Base-by-base conservation (phyloP, 2,113 vertebrate species). In the Sylvilagus bachmani region DNA sequence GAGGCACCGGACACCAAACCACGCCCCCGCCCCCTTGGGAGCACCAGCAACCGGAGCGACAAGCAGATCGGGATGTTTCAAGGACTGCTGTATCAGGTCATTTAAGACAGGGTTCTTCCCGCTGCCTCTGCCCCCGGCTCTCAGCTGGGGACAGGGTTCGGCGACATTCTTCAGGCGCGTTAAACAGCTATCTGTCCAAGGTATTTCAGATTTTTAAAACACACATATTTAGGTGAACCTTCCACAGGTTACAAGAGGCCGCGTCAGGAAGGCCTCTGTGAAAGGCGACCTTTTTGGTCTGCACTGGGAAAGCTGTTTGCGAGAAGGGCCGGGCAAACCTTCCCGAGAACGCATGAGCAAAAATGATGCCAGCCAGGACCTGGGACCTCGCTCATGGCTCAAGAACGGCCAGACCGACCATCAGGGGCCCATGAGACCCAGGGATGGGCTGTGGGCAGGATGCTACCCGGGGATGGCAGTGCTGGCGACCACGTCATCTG, bases 401-500 rank as follows among this genome's bases (percentile, higher is more conserved):
- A 8, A 87, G 62, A 4, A 8, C 1, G 31, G 66, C 49, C 3
- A 22, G 66, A 16, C 24, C 19, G 55, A 17, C 3, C 2, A 16
- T 33, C 1, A n/a, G 14, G 10, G 51, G n/a, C 21, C 4, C n/a
- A 12, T 2, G 7, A 73, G 61, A 33, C 33, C 14, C 5, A 0
- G 6, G 0, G 74, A 10, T 29, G 14, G 44, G 62, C 73, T 0
- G 0, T 25, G 71, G 13, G 29, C 22, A 53, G 19, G 22, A 10
- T 6, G 16, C 62, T 24, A 10, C 10, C 0, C 17, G 38, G 24
- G 25, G 44, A 11, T 2, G 21, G 11, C 21, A 1, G 0, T 3
- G 5, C 11, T 0, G 33, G 51, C 0, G 3, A 14, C 5, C 2
- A 7, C 19, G 14, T 14, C 3, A n/a, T 9, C 6, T 29, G 22